Base-by-base conservation (phyloP, 2,797 vertebrate genomes). In the Buphagus erythrorhynchus region DNA sequence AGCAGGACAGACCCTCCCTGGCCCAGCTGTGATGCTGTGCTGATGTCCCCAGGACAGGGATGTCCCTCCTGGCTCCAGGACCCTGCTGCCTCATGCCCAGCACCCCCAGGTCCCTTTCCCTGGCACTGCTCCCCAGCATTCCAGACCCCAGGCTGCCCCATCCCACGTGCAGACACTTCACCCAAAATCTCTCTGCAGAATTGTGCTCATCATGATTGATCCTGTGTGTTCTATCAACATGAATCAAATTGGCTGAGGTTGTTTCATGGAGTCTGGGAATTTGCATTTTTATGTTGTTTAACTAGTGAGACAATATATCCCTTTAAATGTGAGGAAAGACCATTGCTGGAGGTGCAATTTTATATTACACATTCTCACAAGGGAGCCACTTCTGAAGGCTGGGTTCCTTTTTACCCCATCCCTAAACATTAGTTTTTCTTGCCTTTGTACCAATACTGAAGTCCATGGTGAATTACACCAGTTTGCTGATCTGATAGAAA, bases 21-120 rank as follows among this genome's bases (percentile, higher is more conserved):
- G 29, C 9, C 33, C 0, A 0, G 19, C 33, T 71, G 51, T 0
- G 0, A 9, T 38, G 28, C 33, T 88, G 17, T 40, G 6, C 40
- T 40, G 46, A 13, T 80, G 25, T 3, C 21, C 35, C 29, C 21
- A 40, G 45, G 45, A 59, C 25, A 42, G 3, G 10, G 46, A 9
- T 48, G 42, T 19, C 40, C 35, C 26, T 68, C 16, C 62, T 48
- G 62, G 9, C 62, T 61, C 38, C 85, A 67, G 40, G 61, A 14
- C 28, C 9, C 46, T 52, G n/a, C 45, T 75, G 82, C 7, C 61
- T 55, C 13, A 2, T 22, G 9, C 20, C 19, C 54, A 61, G 48
- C 31, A 61, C 3, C 18, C 29, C 55, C 69, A 29, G 13, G 13
- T 43, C 28, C 48, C 35, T 48, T 75, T 68, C 35, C 35, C 13